A percentile compares a stretch with the other conserved stretches of the same genome.
Conservation (phyloP, 2,888 invertebrate species). For the Andrena chrysosceles region DNA sequence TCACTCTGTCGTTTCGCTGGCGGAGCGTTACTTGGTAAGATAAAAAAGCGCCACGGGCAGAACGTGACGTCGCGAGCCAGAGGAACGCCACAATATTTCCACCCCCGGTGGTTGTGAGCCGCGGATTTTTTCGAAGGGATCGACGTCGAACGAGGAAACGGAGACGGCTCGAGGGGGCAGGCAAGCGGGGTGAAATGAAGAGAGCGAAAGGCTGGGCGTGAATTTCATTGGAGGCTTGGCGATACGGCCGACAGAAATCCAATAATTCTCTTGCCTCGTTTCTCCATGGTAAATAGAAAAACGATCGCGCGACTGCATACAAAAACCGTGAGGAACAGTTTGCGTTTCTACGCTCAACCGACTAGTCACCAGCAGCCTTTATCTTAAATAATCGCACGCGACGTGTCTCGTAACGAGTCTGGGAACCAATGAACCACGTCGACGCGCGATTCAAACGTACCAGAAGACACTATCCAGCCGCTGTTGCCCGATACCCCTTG, state of each 20-base stretch:
- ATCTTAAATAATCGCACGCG: not conserved
- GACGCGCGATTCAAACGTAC: not conserved
- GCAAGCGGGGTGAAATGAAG: not conserved
- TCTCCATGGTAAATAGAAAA: constrained; percentile 31
- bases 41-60: not conserved
- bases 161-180: not conserved
- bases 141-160: not conserved
- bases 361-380: not conserved
- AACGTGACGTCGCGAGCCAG: constrained; percentile 29
- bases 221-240: constrained; percentile 26
- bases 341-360: not conserved
- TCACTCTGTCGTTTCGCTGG: constrained; percentile 5
- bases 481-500: not conserved
- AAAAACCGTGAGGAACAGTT: not conserved
- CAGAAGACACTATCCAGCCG: no score
- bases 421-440: not conserved
- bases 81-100: constrained; percentile 37
- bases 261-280: constrained; percentile 33
- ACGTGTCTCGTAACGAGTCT: not conserved
- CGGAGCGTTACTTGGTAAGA: not conserved
- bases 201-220: constrained; percentile 5
- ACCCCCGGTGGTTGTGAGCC: constrained; percentile 27
- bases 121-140: constrained; percentile 30
- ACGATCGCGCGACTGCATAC: constrained; percentile 1
- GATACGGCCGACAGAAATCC: constrained; percentile 30